Evolutionary conservation across 2,888 invertebrate genomes (phyloP).

Genomic region (Selenia dentaria): DNA sequence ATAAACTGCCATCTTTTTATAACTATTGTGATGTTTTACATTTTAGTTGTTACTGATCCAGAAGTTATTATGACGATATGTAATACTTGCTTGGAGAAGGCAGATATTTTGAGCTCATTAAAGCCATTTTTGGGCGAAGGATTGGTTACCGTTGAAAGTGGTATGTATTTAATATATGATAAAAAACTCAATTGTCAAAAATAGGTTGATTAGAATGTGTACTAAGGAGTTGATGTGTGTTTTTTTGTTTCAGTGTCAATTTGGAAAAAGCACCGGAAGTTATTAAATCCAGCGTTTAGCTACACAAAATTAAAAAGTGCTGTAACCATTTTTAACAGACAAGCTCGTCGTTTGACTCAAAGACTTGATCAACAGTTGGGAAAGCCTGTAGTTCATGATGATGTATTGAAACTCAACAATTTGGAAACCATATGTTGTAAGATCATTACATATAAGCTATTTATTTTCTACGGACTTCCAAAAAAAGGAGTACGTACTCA

Average conservation of each 20-base stretch:
- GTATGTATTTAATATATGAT: neutral
- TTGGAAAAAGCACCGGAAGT: neutral
- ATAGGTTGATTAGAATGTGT: too few species aligned
- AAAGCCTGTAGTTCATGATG: constrained; percentile 38
- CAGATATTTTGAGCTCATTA: neutral
- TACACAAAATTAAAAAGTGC: neutral
- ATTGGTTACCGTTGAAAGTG: neutral
- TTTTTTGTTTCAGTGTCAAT: neutral
- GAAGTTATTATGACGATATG: neutral
- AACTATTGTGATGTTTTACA: too few species aligned
- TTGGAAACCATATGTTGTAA: constrained; percentile 50
- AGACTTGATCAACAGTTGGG: constrained; percentile 29
- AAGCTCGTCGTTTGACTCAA: neutral
- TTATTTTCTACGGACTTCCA: too few species aligned
- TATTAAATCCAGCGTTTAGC: neutral
- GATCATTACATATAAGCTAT: constrained; percentile 12
- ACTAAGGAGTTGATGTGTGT: too few species aligned
- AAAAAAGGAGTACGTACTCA: too few species aligned
- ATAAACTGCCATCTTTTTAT: too few species aligned
- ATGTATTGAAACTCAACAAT: constrained; percentile 35
- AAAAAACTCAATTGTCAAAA: too few species aligned
- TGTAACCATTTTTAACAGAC: neutral
- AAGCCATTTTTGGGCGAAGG: neutral
- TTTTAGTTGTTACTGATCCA: neutral
- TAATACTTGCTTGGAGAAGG: neutral